Percentiles rank a stretch among this genome's conserved stretches.
phyloP scores from a whole-genome alignment of 2,888 invertebrate species.

The Ophioninae sp. region DNA sequence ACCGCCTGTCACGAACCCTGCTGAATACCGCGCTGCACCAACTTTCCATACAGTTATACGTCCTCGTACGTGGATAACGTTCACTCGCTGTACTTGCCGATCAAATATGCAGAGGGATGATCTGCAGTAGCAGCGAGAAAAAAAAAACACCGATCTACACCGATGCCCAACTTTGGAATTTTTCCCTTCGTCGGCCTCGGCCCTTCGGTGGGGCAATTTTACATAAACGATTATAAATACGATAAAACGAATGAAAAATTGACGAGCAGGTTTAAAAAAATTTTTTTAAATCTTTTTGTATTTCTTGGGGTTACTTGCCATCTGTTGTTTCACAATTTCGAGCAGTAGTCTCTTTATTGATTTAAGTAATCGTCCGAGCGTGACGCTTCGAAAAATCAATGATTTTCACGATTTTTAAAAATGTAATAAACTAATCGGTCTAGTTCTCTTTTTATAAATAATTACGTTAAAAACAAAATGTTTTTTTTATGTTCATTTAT shows the following conservation, averaged over 20 bases:
- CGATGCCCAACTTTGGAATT: not conserved
- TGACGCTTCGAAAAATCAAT: too few relatives aligned
- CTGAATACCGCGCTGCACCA: constrained; percentile 3
- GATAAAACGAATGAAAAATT: not conserved
- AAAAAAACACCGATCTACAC: not conserved
- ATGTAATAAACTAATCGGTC: too few relatives aligned
- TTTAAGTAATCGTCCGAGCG: too few relatives aligned
- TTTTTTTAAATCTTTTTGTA: not conserved
- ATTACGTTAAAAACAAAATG: too few relatives aligned
- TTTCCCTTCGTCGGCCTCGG: not conserved
- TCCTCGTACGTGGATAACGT: not conserved
- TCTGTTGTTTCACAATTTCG: too few relatives aligned
- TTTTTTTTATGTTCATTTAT: too few relatives aligned
- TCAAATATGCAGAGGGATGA: constrained; percentile 29
- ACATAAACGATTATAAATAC: not conserved
- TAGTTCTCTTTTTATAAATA: too few relatives aligned
- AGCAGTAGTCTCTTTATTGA: too few relatives aligned
- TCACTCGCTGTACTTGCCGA: not conserved
- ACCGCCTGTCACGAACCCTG: constrained; percentile 16
- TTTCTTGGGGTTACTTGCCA: not conserved
- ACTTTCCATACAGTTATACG: not conserved
- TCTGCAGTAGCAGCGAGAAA: constrained; percentile 9
- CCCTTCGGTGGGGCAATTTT: not conserved
- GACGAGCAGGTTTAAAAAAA: not conserved
- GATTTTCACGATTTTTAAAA: too few relatives aligned